Base-by-base conservation (phyloP, 2,888 invertebrate species). In the Onthophagus sagittarius region DNA sequence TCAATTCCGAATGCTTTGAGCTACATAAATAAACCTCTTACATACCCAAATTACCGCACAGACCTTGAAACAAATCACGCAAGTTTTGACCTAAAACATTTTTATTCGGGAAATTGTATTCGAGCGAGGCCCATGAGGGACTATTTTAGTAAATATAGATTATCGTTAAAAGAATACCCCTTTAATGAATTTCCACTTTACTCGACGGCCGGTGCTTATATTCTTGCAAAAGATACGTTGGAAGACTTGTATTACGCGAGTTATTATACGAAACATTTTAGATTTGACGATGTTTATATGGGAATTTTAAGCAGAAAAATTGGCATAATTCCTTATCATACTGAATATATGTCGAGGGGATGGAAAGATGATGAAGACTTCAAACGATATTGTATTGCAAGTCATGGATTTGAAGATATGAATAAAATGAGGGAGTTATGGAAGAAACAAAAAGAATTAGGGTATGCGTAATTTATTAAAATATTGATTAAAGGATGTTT, bases 181-280 rank as follows among this genome's bases (percentile, higher is more conserved):
- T 98, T 92, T 85, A 88, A 94, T 81, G 88, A 89, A 80, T 97
- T 95, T 93, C 97, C 98, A 0, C 93, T 95, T 0, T 98, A 97
- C 84, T 90, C 96, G 0, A 94, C 97, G 0, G 97, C 95, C 0
- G 97, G 96, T 0, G 93, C 95, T 5, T 95, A 92, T 79, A 87
- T 97, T 5, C 78, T 97, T 15, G 95, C 96, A 0, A 90, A 90
- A 79, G 89, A 90, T 78, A 91, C 94, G 0, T 87, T 96, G 76
- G 84, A 90, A 64, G 89, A 91, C 72, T 87, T 98, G 84, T 95
- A 94, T 81, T 91, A 91, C 77, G 91, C 90, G 0, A 94, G 94
- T 84, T 89, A 92, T 75, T 95, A 91, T 80, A 93, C 94, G 0
- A 91, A 94, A 81, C 92, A 93, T 81, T 96, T 97, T 79, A 89